Base-by-base conservation (phyloP, 2,797 vertebrate genomes). In the Clarias pachynema region DNA sequence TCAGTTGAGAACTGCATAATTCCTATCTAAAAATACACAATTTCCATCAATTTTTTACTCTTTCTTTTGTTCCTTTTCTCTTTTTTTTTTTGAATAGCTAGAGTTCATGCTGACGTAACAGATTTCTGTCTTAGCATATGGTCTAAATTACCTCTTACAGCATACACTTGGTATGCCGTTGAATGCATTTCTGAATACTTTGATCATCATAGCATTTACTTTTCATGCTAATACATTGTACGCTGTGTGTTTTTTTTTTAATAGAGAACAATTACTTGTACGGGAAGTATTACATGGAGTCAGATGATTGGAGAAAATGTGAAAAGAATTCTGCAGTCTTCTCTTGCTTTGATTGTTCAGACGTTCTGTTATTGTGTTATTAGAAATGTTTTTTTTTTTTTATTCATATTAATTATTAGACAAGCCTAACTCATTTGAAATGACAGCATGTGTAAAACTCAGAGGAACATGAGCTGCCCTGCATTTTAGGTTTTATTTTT, bases 11-110 rank as follows among this genome's bases (percentile, higher is more conserved):
- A 92, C 95, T 95, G 95, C 94, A 94, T 95, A 94, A 94, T 96
- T 97, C 96, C 96, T 95, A 96, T 93, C 93, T 93, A 94, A 95
- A 95, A 94, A 97, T 97, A 97, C 98, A 98, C 96, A 97, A 97
- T 95, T 96, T 95, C 92, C 95, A 93, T 94, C 93, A 90, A 91
- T 92, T 91, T 93, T 91, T 89, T 87, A 31, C 53, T 77, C 18
- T 92, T 90, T 86, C 89, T 89, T 87, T 91, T 78, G 93, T n/a
- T 63, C 86, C 77, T 79, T 26, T 18, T 83, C 86, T 85, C 86
- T 88, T 65, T 5, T 37, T 37, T 37, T 34, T 86, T 88, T 83
- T 73, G 60, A 81, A 88, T 85, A 83, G 72, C 60, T 65, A 22
- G 79, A 87, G 86, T 88, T 87, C 94, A 95, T 96, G 95, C 95